phyloP scores from a whole-genome alignment of 2,888 invertebrate genomes.

The Oscheius myriophilus region DNA sequence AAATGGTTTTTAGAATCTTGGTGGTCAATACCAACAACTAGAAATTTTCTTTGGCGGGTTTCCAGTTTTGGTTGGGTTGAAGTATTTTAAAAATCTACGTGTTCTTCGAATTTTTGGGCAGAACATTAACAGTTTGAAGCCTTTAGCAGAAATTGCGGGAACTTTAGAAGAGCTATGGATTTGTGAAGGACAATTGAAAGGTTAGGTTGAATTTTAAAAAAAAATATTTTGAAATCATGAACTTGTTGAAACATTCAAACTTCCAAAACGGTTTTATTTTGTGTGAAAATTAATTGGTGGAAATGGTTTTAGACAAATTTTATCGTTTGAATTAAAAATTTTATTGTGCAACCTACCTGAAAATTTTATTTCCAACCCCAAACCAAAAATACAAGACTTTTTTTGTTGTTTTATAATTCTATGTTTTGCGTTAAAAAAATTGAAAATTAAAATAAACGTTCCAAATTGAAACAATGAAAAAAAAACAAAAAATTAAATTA shows the following conservation, averaged over 20 bases:
- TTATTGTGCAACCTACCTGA: too few species aligned
- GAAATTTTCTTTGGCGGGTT: constrained; percentile 64
- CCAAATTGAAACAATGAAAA: too few species aligned
- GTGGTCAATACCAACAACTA: constrained; percentile 46
- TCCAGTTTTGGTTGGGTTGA: constrained; percentile 62
- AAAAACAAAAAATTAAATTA: too few species aligned
- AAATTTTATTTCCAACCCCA: too few species aligned
- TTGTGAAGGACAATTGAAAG: constrained; percentile 60
- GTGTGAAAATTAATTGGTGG: too few species aligned
- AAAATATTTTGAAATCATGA: not conserved
- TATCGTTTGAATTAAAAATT: too few species aligned
- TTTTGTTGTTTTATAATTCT: too few species aligned
- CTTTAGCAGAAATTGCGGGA: constrained; percentile 57
- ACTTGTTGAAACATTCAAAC: not conserved
- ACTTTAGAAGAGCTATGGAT: constrained; percentile 64
- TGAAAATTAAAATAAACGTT: too few species aligned
- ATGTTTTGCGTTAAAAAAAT: too few species aligned
- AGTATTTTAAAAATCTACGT: constrained; percentile 57
- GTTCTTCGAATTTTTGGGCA: constrained; percentile 52
- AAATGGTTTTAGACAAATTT: too few species aligned
- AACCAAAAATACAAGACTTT: too few species aligned
- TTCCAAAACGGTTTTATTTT: too few species aligned
- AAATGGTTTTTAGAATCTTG: constrained; percentile 47
- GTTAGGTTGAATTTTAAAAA: not conserved
- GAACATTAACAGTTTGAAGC: constrained; percentile 57